A percentile compares a stretch with the other conserved stretches of the same genome.
Conservation (phyloP, 2,113 vertebrate genomes). For the Nycticryphes semicollaris region DNA sequence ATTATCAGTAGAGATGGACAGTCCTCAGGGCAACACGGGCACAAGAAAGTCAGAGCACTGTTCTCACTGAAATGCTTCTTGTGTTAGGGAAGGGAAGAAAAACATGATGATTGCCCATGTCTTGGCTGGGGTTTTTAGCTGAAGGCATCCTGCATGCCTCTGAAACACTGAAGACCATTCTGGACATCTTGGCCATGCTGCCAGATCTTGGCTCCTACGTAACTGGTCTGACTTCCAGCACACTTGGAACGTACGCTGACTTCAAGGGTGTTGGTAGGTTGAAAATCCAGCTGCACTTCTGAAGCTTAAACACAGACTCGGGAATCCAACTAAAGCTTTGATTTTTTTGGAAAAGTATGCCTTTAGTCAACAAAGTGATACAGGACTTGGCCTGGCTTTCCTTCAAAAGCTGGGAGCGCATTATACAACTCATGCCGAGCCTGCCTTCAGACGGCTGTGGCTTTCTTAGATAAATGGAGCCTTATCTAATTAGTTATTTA, state of each 20-base stretch:
- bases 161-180: conserved; percentile 40
- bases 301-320: neutral
- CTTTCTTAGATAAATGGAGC: neutral
- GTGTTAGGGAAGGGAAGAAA: neutral
- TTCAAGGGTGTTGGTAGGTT: conserved; percentile 1
- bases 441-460: neutral
- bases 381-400: conserved; percentile 8
- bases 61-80: neutral
- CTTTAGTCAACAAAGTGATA: conserved; percentile 5
- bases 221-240: conserved; percentile 19
- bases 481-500: conserved; percentile 53
- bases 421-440: neutral
- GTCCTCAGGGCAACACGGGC: neutral
- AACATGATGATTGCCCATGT: neutral
- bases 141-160: neutral
- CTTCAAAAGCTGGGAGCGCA: neutral
- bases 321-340: conserved; percentile 26
- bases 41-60: neutral
- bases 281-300: conserved; percentile 49
- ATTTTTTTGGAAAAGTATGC: conserved; percentile 35
- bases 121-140: neutral
- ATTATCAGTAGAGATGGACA: neutral
- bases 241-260: neutral
- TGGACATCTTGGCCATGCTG: conserved; percentile 4
- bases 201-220: conserved; percentile 19